These are phyloP conservation scores for Stomatorhinus walkeri DNA, from an alignment of 2,797 vertebrate genomes.

Conservation along the genomic window DNA sequence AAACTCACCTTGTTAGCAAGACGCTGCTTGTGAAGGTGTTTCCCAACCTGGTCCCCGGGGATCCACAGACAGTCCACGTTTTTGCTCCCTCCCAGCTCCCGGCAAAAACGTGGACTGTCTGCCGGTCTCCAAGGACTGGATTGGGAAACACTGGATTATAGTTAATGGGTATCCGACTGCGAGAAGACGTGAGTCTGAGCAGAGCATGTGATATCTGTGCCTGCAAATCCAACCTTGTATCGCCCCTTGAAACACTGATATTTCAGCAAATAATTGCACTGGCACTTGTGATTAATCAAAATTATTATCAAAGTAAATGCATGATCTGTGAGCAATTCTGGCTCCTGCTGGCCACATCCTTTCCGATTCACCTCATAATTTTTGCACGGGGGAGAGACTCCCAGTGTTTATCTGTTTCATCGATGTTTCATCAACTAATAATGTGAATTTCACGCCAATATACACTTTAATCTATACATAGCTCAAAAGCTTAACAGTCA, in stretches of 20 bases:
- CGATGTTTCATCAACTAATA: not conserved
- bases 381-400: not conserved
- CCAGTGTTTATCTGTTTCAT: not conserved
- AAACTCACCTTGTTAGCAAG: not conserved
- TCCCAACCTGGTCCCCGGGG: not conserved
- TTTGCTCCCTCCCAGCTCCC: not conserved
- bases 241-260: not conserved
- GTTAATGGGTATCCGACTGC: not conserved
- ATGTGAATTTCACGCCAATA: conserved; percentile 6
- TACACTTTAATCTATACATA: not conserved
- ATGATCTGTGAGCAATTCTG: not conserved
- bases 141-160: not conserved
- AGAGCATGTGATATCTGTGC: not conserved
- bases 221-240: not conserved
- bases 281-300: not conserved
- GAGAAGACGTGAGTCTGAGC: not conserved
- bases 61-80: not conserved
- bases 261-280: conserved; percentile 4
- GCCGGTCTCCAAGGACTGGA: not conserved
- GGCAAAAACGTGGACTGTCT: not conserved
- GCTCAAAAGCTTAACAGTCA: not conserved
- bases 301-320: not conserved
- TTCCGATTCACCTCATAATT: not conserved
- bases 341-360: not conserved
- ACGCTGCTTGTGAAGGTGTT: not conserved